Conservation (phyloP, 2,797 vertebrate genomes). For the Sebastes umbrosus region DNA sequence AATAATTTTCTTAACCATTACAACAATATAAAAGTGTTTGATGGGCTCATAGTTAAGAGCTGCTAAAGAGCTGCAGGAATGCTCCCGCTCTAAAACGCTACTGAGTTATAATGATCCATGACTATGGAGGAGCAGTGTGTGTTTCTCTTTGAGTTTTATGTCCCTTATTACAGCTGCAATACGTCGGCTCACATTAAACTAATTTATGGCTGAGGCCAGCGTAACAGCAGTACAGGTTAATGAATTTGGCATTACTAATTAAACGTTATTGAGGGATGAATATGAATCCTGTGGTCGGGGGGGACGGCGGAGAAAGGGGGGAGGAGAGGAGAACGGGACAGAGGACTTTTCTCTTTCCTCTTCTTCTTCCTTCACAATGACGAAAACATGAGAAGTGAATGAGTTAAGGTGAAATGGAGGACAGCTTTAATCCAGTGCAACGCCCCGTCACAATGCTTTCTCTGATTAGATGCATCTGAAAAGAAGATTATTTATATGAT, state of each 20-base stretch:
- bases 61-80: conserved; percentile 51
- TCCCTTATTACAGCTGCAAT: conserved; percentile 85
- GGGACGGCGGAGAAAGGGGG: conserved; percentile 57
- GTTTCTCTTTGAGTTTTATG: conserved; percentile 84
- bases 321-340: conserved; percentile 36
- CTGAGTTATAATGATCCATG: conserved; percentile 78
- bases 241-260: conserved; percentile 98
- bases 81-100: conserved; percentile 54
- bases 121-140: conserved; percentile 66
- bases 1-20: conserved; percentile 23
- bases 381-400: conserved; percentile 33
- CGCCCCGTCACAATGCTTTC: not conserved
- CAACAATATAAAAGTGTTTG: conserved; percentile 13
- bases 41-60: conserved; percentile 40
- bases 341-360: conserved; percentile 57
- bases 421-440: conserved; percentile 37
- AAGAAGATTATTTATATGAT: conserved; percentile 42
- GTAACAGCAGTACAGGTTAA: conserved; percentile 91
- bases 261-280: conserved; percentile 95
- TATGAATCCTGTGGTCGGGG: conserved; percentile 91
- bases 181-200: conserved; percentile 83
- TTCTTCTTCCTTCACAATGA: conserved; percentile 40
- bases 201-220: conserved; percentile 83
- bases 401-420: conserved; percentile 58
- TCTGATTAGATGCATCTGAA: conserved; percentile 16